Evolutionary conservation across 2,888 invertebrate species (phyloP).

Genomic region (Pilophorus perplexus): DNA sequence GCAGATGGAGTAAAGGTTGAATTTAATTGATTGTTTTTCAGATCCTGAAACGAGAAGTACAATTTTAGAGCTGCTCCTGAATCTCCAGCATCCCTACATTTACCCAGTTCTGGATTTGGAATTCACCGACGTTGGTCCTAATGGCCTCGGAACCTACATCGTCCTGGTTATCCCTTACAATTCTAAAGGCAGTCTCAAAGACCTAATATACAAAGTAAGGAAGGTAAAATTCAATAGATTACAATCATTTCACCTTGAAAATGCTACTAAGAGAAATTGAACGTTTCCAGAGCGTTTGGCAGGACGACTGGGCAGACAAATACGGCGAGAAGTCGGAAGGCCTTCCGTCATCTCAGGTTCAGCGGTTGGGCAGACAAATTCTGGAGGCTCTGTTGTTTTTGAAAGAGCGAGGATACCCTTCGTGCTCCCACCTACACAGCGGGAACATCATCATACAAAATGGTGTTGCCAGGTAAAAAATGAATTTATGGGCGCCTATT

Average conservation of each 20-base stretch:
- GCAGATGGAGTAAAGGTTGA: no score
- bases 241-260: neutral
- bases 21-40: neutral
- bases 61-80: conserved; percentile 76
- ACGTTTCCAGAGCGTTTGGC: conserved; percentile 66
- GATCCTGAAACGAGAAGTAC: conserved; percentile 60
- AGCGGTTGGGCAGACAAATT: conserved; percentile 82
- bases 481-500: no score
- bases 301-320: conserved; percentile 74
- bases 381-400: conserved; percentile 82
- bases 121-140: conserved; percentile 56
- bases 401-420: conserved; percentile 82
- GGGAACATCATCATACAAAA: conserved; percentile 90
- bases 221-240: neutral
- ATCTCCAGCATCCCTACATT: conserved; percentile 88
- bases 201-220: conserved; percentile 82
- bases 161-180: conserved; percentile 81
- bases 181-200: conserved; percentile 80
- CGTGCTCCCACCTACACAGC: conserved; percentile 81
- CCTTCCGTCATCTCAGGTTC: conserved; percentile 74
- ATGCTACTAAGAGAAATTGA: neutral
- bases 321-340: conserved; percentile 68
- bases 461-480: conserved; percentile 79
- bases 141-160: conserved; percentile 58
- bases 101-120: conserved; percentile 86